These are phyloP conservation scores for Deladenus siricidicola DNA, from an alignment of 2,888 invertebrate genomes.

Conservation along the genomic window DNA sequence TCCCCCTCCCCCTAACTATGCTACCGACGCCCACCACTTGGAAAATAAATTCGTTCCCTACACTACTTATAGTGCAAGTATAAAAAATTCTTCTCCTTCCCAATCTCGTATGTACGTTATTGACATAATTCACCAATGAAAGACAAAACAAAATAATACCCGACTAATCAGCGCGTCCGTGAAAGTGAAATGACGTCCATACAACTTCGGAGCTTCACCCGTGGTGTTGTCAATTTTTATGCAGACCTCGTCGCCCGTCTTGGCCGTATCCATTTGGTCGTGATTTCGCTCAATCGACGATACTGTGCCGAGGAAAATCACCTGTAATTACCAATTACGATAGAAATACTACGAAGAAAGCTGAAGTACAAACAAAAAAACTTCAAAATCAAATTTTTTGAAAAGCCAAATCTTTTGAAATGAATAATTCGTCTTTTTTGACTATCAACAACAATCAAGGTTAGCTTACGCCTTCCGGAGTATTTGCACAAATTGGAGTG, in stretches of 20 bases:
- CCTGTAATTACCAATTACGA: slow-evolving; percentile 64
- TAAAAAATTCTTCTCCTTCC: too few relatives aligned
- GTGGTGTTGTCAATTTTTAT: slow-evolving; percentile 84
- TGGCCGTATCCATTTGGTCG: slow-evolving; percentile 83
- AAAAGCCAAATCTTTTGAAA: too few relatives aligned
- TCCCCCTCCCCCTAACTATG: too few relatives aligned
- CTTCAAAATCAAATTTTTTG: too few relatives aligned
- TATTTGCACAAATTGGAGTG: slow-evolving; percentile 81
- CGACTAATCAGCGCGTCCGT: slow-evolving; percentile 86
- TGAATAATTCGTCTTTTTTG: too few relatives aligned
- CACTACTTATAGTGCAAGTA: too few relatives aligned
- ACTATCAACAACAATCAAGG: neutral
- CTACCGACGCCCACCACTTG: too few relatives aligned
- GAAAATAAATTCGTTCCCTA: too few relatives aligned
- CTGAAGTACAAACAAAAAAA: too few relatives aligned
- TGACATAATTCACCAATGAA: too few relatives aligned
- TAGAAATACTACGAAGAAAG: too few relatives aligned
- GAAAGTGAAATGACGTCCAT: slow-evolving; percentile 93
- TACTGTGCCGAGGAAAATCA: slow-evolving; percentile 83
- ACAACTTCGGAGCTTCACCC: slow-evolving; percentile 98
- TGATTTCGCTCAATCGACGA: slow-evolving; percentile 92
- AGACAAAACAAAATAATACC: slow-evolving; percentile 47
- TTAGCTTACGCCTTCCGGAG: slow-evolving; percentile 22
- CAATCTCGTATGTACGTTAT: too few relatives aligned
- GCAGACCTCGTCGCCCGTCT: slow-evolving; percentile 78